These are phyloP conservation scores for Corapipo altera DNA, from an alignment of 2,113 vertebrate genomes.

Conservation along the genomic window DNA sequence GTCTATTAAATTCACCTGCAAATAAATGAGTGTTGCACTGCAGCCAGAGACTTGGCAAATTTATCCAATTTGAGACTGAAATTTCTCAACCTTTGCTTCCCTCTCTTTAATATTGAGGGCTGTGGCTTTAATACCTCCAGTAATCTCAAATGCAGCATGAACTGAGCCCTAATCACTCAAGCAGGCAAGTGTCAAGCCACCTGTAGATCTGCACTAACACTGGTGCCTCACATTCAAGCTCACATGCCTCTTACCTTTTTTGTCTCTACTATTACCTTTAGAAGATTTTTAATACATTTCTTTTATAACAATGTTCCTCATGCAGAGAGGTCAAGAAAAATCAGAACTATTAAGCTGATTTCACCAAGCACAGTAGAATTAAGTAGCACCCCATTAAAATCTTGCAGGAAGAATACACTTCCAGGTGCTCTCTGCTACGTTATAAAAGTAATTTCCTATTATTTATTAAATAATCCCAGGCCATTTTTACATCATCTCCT, in stretches of 20 bases:
- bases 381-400: neutral
- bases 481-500: neutral
- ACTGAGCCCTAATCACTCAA: neutral
- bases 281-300: neutral
- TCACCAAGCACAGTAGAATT: neutral
- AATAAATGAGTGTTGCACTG: conserved; percentile 14
- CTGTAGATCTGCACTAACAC: neutral
- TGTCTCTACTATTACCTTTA: neutral
- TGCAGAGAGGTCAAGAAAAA: conserved; percentile 9
- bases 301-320: neutral
- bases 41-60: conserved; percentile 8
- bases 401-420: neutral
- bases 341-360: neutral
- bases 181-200: neutral
- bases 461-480: neutral
- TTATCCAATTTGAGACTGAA: conserved; percentile 30
- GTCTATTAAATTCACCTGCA: conserved; percentile 49
- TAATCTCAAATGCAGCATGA: conserved; percentile 3
- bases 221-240: neutral
- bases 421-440: neutral
- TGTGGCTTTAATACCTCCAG: neutral
- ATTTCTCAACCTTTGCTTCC: conserved; percentile 20
- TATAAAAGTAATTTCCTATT: neutral
- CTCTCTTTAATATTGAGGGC: neutral
- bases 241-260: neutral